Conservation (phyloP, 2,797 vertebrate genomes). For the Tiaroga cobitis region DNA sequence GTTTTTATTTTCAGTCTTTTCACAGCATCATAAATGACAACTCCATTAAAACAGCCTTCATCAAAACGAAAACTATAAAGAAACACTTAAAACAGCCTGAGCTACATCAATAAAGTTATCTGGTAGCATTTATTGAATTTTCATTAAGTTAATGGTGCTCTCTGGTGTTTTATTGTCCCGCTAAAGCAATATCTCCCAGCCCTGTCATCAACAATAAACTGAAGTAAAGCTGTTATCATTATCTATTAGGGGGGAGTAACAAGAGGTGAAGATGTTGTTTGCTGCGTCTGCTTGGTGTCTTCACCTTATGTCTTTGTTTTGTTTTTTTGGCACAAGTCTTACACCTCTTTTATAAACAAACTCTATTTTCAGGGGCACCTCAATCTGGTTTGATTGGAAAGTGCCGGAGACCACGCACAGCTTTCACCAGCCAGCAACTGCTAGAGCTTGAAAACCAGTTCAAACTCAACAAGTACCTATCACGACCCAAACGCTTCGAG, state of each 20-base stretch:
- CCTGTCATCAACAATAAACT: constrained; percentile 66
- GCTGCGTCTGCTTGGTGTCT: constrained; percentile 33
- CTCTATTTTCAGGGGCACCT: constrained; percentile 67
- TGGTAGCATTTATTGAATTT: constrained; percentile 73
- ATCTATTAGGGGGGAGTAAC: constrained; percentile 36
- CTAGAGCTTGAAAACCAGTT: constrained; percentile 94
- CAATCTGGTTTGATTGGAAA: constrained; percentile 86
- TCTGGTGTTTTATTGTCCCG: constrained; percentile 72
- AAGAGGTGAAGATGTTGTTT: constrained; percentile 32
- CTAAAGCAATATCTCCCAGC: constrained; percentile 67
- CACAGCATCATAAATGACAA: constrained; percentile 62
- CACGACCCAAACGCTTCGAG: constrained; percentile 92
- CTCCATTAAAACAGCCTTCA: constrained; percentile 63
- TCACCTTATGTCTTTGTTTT: neutral
- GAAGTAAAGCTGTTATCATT: constrained; percentile 69
- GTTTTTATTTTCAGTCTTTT: constrained; percentile 60
- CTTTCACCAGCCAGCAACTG: constrained; percentile 93
- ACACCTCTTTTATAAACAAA: neutral
- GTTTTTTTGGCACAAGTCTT: constrained; percentile 11
- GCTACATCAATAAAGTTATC: constrained; percentile 69
- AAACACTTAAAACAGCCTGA: constrained; percentile 57
- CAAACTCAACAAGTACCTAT: constrained; percentile 94
- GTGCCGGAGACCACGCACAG: constrained; percentile 89
- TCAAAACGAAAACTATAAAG: constrained; percentile 62
- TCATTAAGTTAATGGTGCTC: constrained; percentile 80